Evolutionary conservation across 1,140 invertebrate species (phyloP).

Genomic region (Ridgeia piscesae): DNA sequence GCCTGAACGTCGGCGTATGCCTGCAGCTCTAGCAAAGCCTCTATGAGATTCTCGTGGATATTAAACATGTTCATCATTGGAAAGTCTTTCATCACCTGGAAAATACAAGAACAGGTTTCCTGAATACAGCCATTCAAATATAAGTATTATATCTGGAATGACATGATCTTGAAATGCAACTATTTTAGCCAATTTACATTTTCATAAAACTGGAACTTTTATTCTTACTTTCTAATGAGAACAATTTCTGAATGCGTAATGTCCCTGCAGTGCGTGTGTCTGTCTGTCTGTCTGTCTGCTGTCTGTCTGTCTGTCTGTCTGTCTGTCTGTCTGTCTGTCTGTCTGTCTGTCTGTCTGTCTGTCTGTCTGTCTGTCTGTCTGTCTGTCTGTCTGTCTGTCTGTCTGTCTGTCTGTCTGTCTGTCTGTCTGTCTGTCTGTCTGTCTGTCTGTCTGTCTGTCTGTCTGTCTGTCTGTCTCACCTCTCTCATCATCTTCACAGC

Average conservation of each 20-base stretch:
- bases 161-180: too few relatives aligned
- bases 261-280: too few relatives aligned
- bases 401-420: too few relatives aligned
- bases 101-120: slow-evolving; percentile 30
- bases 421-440: neutral
- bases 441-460: too few relatives aligned
- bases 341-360: slow-evolving; percentile 34
- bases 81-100: slow-evolving; percentile 90
- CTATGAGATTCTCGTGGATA: slow-evolving; percentile 97
- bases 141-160: neutral
- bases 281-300: too few relatives aligned
- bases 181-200: too few relatives aligned
- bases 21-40: slow-evolving; percentile 92
- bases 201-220: too few relatives aligned
- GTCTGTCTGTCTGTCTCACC: slow-evolving; percentile 56
- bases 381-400: slow-evolving; percentile 34
- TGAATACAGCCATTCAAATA: neutral
- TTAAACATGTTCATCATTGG: slow-evolving; percentile 95
- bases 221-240: too few relatives aligned
- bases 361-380: too few relatives aligned
- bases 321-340: too few relatives aligned
- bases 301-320: slow-evolving; percentile 34
- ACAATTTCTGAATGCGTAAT: too few relatives aligned
- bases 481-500: slow-evolving; percentile 97
- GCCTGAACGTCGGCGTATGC: slow-evolving; percentile 96